phyloP scores from a whole-genome alignment of 2,888 invertebrate species.

The Noctua janthina region DNA sequence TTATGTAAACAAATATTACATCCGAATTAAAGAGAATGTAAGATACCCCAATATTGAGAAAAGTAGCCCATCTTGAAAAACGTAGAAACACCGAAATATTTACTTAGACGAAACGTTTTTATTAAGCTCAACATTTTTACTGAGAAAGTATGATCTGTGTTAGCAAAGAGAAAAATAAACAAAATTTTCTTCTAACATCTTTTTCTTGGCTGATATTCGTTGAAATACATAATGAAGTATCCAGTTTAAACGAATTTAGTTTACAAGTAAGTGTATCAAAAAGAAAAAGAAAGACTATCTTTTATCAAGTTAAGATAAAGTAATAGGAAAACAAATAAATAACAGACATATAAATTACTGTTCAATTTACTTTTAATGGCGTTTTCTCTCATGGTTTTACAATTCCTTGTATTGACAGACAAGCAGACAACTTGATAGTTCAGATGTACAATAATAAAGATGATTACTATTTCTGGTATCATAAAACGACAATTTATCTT shows the following conservation, averaged over 20 bases:
- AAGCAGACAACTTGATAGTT: conserved; percentile 33
- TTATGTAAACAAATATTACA: conserved; percentile 55
- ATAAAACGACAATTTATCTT: conserved; percentile 22
- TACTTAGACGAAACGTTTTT: conserved; percentile 46
- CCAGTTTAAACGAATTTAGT: background rate
- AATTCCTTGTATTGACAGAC: conserved; percentile 41
- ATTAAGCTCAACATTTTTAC: conserved; percentile 47
- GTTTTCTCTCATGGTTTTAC: conserved; percentile 38
- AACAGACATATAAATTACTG: conserved; percentile 33
- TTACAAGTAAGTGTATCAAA: background rate
- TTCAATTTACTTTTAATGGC: conserved; percentile 45
- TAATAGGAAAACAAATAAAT: conserved; percentile 23
- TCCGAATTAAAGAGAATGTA: conserved; percentile 31
- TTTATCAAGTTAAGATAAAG: background rate
- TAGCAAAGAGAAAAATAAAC: conserved; percentile 24
- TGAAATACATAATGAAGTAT: background rate
- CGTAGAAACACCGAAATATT: conserved; percentile 56
- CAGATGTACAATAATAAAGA: conserved; percentile 16
- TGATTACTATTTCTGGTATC: conserved; percentile 24
- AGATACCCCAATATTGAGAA: conserved; percentile 40
- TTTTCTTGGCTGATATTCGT: background rate
- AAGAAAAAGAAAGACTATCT: background rate
- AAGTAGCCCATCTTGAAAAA: conserved; percentile 51
- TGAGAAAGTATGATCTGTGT: conserved; percentile 33
- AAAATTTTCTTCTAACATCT: conserved; percentile 6